Evolutionary conservation across 1,140 invertebrate genomes (phyloP), one percentile per base, ranked within the genome.

Genomic region (Drosophila nannoptera): DNA sequence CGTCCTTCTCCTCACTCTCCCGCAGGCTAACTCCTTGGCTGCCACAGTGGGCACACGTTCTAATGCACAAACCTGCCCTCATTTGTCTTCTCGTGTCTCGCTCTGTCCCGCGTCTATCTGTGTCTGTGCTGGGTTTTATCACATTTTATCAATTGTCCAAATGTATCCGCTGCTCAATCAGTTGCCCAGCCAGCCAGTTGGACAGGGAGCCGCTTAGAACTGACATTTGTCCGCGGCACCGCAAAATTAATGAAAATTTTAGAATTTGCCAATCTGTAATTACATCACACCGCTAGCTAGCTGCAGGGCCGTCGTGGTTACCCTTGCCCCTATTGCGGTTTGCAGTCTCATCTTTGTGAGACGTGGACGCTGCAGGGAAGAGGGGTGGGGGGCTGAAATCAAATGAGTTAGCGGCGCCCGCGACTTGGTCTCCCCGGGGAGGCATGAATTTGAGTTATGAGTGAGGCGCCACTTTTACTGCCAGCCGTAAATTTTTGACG

Each of bases 191-290:
- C 42, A 53, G 59, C 31, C 48, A 58, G 14, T 16, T 11, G 11
- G 43, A 11, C 32, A 40, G 42, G 14, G 4, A 12, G 43, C 32
- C 35, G 50, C 60, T 33, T 33, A 46, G 16, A 31, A 5, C 61
- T 29, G 72, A 54, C 67, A 69, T 73, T 83, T 73, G 71, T 72
- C 66, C 69, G 78, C 58, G 16, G 38, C 62, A 72, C 65, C 66
- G 59, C 72, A 82, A 70, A 88, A 88, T 88, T 88, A 88, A 88
- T 88, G 87, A 78, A 73, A 87, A 84, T 84, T 87, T 80, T 80
- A 72, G 82, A 88, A 87, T 76, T 83, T 73, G 67, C 65, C 77
- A 88, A 88, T 88, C 86, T 88, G 72, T 88, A 88, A 88, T 88
- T 88, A 88, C 76, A 83, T 78, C 74, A 69, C 55, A 73, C 42